Conservation (phyloP, 2,113 vertebrate genomes). For the Pseudopodoces humilis region DNA sequence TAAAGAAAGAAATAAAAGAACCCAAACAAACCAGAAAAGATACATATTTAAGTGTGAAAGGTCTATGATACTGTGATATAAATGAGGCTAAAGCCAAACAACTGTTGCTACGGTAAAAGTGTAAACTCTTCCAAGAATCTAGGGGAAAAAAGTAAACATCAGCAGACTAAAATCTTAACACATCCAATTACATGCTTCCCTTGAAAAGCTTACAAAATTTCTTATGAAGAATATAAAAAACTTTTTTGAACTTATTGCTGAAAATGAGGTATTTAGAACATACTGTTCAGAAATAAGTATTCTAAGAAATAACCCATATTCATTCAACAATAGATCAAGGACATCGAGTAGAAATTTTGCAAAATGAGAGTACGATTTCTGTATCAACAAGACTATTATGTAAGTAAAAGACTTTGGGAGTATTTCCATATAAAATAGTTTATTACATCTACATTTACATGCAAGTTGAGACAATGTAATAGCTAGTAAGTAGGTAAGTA, state of each 20-base stretch:
- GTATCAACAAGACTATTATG: background rate
- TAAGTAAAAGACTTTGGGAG: background rate
- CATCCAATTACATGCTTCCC: background rate
- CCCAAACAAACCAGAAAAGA: background rate
- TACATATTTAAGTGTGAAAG: background rate
- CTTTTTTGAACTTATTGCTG: background rate
- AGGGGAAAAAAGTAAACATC: background rate
- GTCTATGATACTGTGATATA: background rate
- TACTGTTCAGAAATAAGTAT: background rate
- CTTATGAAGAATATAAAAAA: background rate
- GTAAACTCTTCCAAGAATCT: background rate
- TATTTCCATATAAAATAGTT: background rate
- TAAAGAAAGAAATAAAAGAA: background rate
- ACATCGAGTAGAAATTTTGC: background rate
- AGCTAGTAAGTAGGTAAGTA: background rate
- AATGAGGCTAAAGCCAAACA: constrained; percentile 2
- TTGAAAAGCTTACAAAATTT: background rate
- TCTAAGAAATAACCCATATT: background rate
- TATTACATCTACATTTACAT: background rate
- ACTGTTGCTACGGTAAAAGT: background rate
- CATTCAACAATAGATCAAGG: background rate
- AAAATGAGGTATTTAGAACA: background rate
- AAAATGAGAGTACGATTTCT: background rate
- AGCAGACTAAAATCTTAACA: background rate
- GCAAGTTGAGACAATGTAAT: background rate